Evolutionary conservation across 2,797 vertebrate species (phyloP), one percentile per base, ranked within the genome.

Genomic region (Bucorvus abyssinicus): DNA sequence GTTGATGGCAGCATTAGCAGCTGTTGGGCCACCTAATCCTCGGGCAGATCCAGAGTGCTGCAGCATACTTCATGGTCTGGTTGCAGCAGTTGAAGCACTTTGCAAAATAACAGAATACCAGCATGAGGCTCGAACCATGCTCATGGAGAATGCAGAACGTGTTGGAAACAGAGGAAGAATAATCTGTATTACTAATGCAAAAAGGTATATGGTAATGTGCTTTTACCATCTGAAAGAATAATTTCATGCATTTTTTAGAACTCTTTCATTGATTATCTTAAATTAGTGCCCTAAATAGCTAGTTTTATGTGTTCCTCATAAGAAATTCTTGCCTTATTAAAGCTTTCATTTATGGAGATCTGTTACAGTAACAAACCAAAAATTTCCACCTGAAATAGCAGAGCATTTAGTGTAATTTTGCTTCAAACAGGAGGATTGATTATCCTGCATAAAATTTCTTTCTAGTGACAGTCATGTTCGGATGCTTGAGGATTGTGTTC

Each of bases 401-500:
- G 29, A 55, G 5, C 14, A 6, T 27, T 61, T 53, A 64, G 26
- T 50, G 40, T 34, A 4, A 7, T 18, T 13, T 34, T 50, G 17
- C 15, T 94, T 65, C 73, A 32, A 59, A 50, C 4, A 6, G 45
- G 17, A 56, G 6, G 29, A 6, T 80, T 64, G 34, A 23, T 75
- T 63, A 36, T 52, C 8, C 8, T 22, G 20, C 34, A 12, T 63
- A 4, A 59, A 71, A 34, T 90, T 24, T 80, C 45, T 86, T 84
- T 91, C 36, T 91, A 99, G 99, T 96, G 99, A 99, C 94, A 99
- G 99, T 93, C 99, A 99, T 4, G 99, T 99, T 63, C 98, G 99
- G 87, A 99, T 99, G 99, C 97, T 99, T 95, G 99, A 99, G 97
- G 99, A 99, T 79, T 99, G 98, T 95, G 99, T 99, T 85, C 99